These are phyloP conservation scores for Bibio marci DNA, from an alignment of 2,888 invertebrate species.

Conservation along the genomic window DNA sequence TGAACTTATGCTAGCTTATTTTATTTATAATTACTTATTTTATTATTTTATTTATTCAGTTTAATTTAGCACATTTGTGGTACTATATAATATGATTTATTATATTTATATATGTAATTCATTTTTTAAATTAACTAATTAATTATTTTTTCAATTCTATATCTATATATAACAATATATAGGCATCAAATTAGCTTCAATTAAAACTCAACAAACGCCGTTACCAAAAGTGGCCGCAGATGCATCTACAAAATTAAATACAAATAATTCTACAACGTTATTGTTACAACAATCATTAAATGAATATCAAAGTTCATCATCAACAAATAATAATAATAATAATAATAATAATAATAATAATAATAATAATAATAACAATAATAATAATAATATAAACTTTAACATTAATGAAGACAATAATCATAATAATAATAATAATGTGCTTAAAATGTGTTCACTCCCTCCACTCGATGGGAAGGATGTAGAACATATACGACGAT, in stretches of 20 bases:
- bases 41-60: too few species aligned
- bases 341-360: too few species aligned
- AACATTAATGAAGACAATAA: slow-evolving; percentile 16
- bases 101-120: too few species aligned
- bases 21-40: too few species aligned
- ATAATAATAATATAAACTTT: slow-evolving; percentile 13
- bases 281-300: slow-evolving; percentile 6
- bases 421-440: slow-evolving; percentile 8
- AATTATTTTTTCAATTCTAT: too few species aligned
- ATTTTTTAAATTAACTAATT: too few species aligned
- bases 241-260: slow-evolving; percentile 7
- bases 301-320: background rate
- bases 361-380: slow-evolving; percentile 2
- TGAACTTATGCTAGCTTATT: too few species aligned
- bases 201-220: background rate
- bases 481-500: slow-evolving; percentile 52
- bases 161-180: too few species aligned
- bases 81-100: too few species aligned
- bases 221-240: background rate
- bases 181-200: slow-evolving; percentile 1
- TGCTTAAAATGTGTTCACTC: slow-evolving; percentile 22
- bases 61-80: too few species aligned
- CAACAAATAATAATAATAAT: slow-evolving; percentile 2
- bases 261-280: slow-evolving; percentile 9
- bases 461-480: slow-evolving; percentile 51